A percentile compares a stretch with the other conserved stretches of the same genome.
Evolutionary conservation across 2,113 vertebrate genomes (phyloP).

Genomic region (Sylvietta virens): DNA sequence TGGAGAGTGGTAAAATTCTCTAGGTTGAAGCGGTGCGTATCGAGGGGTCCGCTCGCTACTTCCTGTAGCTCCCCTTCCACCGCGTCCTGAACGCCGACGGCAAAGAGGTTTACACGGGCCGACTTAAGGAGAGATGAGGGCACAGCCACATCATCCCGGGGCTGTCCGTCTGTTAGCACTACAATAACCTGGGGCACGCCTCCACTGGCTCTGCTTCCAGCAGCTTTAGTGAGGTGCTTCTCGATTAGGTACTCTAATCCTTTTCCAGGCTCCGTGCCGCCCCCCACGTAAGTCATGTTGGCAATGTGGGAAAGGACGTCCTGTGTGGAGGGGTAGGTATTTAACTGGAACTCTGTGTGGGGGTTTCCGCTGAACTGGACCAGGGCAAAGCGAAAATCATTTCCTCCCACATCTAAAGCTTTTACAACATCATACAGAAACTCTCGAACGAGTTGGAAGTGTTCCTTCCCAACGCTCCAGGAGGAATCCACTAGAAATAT

Average conservation of each 20-base stretch:
- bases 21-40: slow-evolving; percentile 82
- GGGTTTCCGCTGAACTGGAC: slow-evolving; percentile 84
- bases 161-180: slow-evolving; percentile 81
- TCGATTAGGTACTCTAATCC: slow-evolving; percentile 83
- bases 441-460: slow-evolving; percentile 83
- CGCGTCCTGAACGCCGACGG: slow-evolving; percentile 81
- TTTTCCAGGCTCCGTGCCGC: slow-evolving; percentile 77
- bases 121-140: slow-evolving; percentile 76
- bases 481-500: slow-evolving; percentile 96
- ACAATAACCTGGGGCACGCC: slow-evolving; percentile 81
- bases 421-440: slow-evolving; percentile 84
- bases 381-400: slow-evolving; percentile 83
- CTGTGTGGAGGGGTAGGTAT: slow-evolving; percentile 72
- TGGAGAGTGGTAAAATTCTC: slow-evolving; percentile 80
- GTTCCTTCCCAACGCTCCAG: slow-evolving; percentile 82
- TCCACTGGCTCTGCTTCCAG: slow-evolving; percentile 81
- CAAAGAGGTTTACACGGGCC: slow-evolving; percentile 80
- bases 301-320: slow-evolving; percentile 82
- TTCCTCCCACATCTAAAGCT: slow-evolving; percentile 79
- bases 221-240: slow-evolving; percentile 75
- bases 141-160: slow-evolving; percentile 76
- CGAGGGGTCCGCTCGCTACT: slow-evolving; percentile 77
- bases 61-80: slow-evolving; percentile 79
- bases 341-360: slow-evolving; percentile 85
- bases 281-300: slow-evolving; percentile 78